Evolutionary conservation across 2,888 invertebrate genomes (phyloP).

Genomic region (Dorcus parallelipipedus): DNA sequence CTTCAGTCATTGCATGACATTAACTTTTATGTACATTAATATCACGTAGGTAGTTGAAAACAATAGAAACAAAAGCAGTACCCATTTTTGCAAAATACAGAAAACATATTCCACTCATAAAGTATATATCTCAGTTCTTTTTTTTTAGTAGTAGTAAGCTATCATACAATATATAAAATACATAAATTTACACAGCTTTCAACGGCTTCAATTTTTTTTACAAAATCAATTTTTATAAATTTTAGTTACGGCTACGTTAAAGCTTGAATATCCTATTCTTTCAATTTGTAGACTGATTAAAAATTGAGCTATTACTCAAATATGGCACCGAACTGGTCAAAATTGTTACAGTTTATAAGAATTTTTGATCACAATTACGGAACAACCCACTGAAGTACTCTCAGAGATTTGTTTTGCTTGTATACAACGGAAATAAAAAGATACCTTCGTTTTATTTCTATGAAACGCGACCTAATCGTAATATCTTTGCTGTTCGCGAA

Average conservation of each 20-base stretch:
- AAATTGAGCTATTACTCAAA: conserved; percentile 52
- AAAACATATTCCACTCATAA: conserved; percentile 32
- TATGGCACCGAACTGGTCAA: conserved; percentile 51
- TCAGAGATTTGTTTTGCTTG: conserved; percentile 31
- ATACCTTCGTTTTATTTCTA: conserved; percentile 6
- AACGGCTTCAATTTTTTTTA: conserved; percentile 28
- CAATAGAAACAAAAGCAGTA: conserved; percentile 5
- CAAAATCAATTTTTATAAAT: conserved; percentile 43
- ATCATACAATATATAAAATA: conserved; percentile 47
- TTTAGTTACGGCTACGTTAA: conserved; percentile 43
- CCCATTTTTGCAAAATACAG: conserved; percentile 14
- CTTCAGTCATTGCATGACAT: conserved; percentile 45
- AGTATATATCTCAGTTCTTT: conserved; percentile 32
- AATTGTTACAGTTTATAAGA: conserved; percentile 38
- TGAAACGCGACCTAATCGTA: conserved; percentile 36
- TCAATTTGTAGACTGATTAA: conserved; percentile 31
- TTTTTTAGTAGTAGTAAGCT: conserved; percentile 34
- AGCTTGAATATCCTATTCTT: conserved; percentile 44
- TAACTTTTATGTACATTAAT: conserved; percentile 38
- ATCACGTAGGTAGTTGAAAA: conserved; percentile 40
- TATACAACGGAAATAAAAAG: background rate
- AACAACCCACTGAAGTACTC: conserved; percentile 47
- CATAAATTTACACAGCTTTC: conserved; percentile 40
- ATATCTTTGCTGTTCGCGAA: conserved; percentile 44
- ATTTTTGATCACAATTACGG: conserved; percentile 43